These are phyloP conservation scores for Phasianus colchicus DNA, from an alignment of 2,113 vertebrate genomes.

Conservation along the genomic window DNA sequence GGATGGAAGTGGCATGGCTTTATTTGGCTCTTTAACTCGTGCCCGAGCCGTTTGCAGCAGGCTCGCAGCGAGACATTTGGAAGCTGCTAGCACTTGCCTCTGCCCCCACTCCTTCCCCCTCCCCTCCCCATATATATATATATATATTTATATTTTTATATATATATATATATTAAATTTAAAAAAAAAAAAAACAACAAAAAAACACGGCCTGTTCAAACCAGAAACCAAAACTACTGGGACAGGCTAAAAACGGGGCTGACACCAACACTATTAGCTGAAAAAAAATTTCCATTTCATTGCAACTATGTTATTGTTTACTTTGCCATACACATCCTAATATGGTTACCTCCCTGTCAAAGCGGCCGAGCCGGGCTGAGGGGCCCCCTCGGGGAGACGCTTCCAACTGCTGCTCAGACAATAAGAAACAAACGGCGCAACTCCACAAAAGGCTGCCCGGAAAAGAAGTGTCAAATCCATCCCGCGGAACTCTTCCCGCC, in stretches of 20 bases:
- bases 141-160: too few species aligned
- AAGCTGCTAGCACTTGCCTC: conserved; percentile 69
- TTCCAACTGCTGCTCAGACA: conserved; percentile 89
- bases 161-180: background rate
- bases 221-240: conserved; percentile 74
- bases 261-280: conserved; percentile 91
- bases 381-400: conserved; percentile 86
- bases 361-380: conserved; percentile 81
- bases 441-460: conserved; percentile 85
- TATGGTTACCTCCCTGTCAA: conserved; percentile 94
- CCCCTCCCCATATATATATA: background rate
- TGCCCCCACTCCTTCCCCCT: background rate
- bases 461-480: conserved; percentile 85
- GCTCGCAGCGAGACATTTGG: conserved; percentile 71
- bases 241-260: conserved; percentile 83
- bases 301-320: conserved; percentile 99
- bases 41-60: conserved; percentile 72
- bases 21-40: conserved; percentile 46
- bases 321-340: conserved; percentile 96
- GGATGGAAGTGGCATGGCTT: conserved; percentile 63
- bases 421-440: conserved; percentile 93
- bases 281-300: conserved; percentile 92
- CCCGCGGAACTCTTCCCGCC: conserved; percentile 73
- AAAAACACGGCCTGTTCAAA: conserved; percentile 72
- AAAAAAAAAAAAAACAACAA: background rate